Evolutionary conservation across 2,113 vertebrate species (phyloP).

Genomic region (Crotalus horridus): DNA sequence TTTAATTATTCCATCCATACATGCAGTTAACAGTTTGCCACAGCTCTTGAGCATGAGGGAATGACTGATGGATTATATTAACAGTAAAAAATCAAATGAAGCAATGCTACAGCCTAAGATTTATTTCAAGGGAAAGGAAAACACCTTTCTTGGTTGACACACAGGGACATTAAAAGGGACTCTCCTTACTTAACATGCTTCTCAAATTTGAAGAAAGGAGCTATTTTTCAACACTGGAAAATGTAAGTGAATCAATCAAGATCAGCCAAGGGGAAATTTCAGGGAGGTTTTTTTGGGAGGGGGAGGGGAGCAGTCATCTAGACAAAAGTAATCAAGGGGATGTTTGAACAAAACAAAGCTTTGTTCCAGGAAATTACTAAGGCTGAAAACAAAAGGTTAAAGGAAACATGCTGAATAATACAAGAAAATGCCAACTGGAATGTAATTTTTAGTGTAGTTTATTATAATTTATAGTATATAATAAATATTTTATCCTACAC

Average conservation of each 20-base stretch:
- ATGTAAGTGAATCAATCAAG: constrained; percentile 11
- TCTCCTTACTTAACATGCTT: constrained; percentile 11
- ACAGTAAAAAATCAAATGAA: constrained; percentile 1
- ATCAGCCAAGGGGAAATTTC: constrained; percentile 27
- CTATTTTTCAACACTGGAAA: constrained; percentile 14
- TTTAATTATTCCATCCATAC: neutral
- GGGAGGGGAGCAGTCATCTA: neutral
- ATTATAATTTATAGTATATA: neutral
- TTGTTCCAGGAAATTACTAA: neutral
- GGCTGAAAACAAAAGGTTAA: neutral
- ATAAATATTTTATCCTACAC: neutral
- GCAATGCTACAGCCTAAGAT: neutral
- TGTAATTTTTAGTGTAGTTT: neutral
- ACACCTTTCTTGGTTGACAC: neutral
- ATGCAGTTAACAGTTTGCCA: neutral
- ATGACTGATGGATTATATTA: constrained; percentile 7
- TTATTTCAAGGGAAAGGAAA: constrained; percentile 3
- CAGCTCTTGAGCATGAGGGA: neutral
- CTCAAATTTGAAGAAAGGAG: constrained; percentile 26
- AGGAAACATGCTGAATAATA: neutral
- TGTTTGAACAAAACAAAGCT: neutral
- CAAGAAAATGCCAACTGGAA: neutral
- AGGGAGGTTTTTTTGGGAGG: neutral
- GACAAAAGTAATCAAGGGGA: neutral
- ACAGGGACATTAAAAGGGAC: constrained; percentile 18